Percentiles rank a stretch among this genome's conserved stretches.
Conservation (phyloP, 1,140 invertebrate species). For the Camponotus vicinus region DNA sequence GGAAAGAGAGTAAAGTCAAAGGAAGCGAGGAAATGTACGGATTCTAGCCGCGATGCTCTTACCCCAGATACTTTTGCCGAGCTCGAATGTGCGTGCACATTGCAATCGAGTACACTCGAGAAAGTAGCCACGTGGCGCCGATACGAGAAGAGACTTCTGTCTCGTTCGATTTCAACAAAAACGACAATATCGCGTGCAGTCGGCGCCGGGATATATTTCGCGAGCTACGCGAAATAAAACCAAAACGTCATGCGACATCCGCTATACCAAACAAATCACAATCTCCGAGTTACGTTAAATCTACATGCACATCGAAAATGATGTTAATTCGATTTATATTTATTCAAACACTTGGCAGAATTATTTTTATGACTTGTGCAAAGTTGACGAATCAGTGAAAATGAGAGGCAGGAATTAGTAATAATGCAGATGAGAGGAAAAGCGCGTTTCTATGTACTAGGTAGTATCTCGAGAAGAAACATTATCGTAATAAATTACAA, state of each 20-base stretch:
- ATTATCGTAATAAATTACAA: neutral
- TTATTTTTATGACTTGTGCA: neutral
- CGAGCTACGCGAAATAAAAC: neutral
- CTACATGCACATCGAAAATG: neutral
- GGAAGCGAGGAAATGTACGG: conserved; percentile 14
- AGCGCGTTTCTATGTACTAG: neutral
- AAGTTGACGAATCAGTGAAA: neutral
- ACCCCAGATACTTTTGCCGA: conserved; percentile 46
- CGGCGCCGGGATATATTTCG: neutral
- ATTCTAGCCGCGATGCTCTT: conserved; percentile 44
- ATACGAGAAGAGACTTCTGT: conserved; percentile 10
- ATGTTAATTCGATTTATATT: neutral
- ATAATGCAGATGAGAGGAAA: neutral
- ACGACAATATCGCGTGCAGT: neutral
- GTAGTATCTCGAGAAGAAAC: neutral
- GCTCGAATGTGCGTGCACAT: conserved; percentile 29
- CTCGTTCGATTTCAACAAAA: neutral
- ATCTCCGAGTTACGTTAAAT: conserved; percentile 5
- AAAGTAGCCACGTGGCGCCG: conserved; percentile 56
- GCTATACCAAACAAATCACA: too few species aligned
- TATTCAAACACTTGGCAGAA: neutral
- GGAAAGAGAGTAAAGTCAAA: neutral
- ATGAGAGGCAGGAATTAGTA: neutral
- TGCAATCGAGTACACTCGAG: conserved; percentile 63
- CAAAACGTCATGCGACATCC: too few species aligned